phyloP scores from a whole-genome alignment of 2,113 vertebrate genomes.

The Chloroceryle aenea region DNA sequence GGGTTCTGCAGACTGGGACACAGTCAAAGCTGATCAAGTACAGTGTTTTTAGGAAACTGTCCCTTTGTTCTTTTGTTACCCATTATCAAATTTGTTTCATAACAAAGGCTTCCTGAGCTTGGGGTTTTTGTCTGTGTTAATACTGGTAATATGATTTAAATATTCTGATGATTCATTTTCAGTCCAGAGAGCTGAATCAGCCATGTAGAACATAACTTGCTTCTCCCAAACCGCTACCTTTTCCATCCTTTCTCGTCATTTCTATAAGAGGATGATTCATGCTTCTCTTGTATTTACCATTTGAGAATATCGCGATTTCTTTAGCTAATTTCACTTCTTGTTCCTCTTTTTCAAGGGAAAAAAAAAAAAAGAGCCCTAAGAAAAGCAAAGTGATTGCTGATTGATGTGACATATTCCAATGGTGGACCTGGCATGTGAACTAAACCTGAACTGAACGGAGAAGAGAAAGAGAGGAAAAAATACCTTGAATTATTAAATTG shows the following conservation, averaged over 20 bases:
- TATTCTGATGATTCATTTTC: constrained; percentile 75
- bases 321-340: constrained; percentile 55
- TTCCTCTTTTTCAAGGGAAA: constrained; percentile 3
- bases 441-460: neutral
- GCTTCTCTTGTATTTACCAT: constrained; percentile 66
- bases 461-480: neutral
- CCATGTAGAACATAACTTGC: constrained; percentile 56
- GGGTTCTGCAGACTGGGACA: neutral
- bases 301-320: constrained; percentile 20
- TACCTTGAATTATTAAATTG: neutral
- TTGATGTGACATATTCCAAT: neutral
- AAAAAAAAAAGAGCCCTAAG: neutral
- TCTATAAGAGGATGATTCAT: constrained; percentile 73
- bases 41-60: neutral
- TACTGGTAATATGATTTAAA: constrained; percentile 71
- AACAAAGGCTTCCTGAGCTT: constrained; percentile 50
- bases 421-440: neutral
- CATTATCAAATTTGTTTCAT: constrained; percentile 40
- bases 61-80: constrained; percentile 10
- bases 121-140: constrained; percentile 67
- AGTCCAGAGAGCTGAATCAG: constrained; percentile 63
- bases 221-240: constrained; percentile 65
- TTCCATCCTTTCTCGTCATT: constrained; percentile 68
- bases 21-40: neutral
- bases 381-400: neutral